A percentile compares a stretch with the other conserved stretches of the same genome.
These are phyloP conservation scores for Alentia gelatinosa DNA, from an alignment of 2,888 invertebrate species.

Conservation along the genomic window DNA sequence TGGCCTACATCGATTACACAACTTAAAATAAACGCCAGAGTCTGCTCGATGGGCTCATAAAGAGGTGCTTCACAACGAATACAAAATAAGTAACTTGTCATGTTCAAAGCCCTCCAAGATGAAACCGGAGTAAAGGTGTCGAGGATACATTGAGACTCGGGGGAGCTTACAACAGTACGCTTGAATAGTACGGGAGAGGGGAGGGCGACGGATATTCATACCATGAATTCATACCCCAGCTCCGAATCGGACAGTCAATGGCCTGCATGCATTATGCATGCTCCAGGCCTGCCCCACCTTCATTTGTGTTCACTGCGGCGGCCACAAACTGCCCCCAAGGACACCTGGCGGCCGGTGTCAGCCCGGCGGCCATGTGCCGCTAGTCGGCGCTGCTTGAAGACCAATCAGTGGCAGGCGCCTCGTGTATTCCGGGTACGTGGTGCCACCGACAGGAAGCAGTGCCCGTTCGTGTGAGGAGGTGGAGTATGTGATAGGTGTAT, in stretches of 20 bases:
- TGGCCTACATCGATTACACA: too few species aligned
- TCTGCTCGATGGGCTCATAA: too few species aligned
- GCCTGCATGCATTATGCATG: neutral
- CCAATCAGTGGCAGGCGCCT: neutral
- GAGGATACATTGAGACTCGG: neutral
- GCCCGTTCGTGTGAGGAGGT: too few species aligned
- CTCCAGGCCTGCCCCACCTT: neutral
- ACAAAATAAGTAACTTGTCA: too few species aligned
- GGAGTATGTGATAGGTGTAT: too few species aligned
- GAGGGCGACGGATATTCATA: neutral
- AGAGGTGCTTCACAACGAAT: too few species aligned
- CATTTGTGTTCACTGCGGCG: neutral
- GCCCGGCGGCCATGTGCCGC: neutral
- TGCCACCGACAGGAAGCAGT: too few species aligned
- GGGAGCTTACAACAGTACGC: neutral
- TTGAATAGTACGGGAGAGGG: neutral
- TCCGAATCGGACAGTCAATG: neutral
- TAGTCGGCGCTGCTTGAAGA: neutral
- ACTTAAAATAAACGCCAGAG: too few species aligned
- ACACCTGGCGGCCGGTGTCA: neutral
- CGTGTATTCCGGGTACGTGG: too few species aligned
- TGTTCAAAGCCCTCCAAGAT: too few species aligned
- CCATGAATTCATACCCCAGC: neutral
- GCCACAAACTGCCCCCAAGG: neutral
- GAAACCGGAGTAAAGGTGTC: too few species aligned